Base-by-base conservation (phyloP, 2,888 invertebrate genomes). In the Mythimna pallens region DNA sequence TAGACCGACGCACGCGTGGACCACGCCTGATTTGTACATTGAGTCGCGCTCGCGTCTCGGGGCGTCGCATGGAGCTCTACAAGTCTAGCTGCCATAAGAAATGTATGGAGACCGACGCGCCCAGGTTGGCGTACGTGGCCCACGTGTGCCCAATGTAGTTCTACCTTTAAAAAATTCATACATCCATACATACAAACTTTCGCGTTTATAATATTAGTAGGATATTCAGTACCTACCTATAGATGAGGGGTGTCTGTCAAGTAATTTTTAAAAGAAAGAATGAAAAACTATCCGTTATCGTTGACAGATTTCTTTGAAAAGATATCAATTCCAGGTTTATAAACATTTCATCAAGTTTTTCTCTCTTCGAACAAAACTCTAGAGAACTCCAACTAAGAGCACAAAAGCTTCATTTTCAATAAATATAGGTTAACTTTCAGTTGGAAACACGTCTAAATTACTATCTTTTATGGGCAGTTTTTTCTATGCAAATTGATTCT, bases 401-500 rank as follows among this genome's bases (percentile, higher is more conserved):
- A 79, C 61, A 71, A 84, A 73, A 68, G 76, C 22, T 54, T 68
- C n/a, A 30, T 63, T 80, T 80, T 79, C 73, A 82, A 83, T 85
- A 80, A 86, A 88, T 81, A 65, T 65, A 43, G 65, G 59, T 74
- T 69, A 78, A 73, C 64, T 73, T 83, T 70, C 75, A 67, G 58
- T 73, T 63, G 55, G 43, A 83, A 82, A 81, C 81, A 78, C 72
- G 75, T 77, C 79, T 85, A 80, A 87, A 89, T 85, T 78, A 85
- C 77, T 76, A 59, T 82, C 84, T 76, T 78, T 85, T 89, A 88
- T 85, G 66, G 65, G 61, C 63, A 64, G 78, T 85, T 91, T 91
- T 92, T 92, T 89, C 82, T 82, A 90, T 92, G 90, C 87, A 89
- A 93, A 92, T 93, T 91, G 89, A 91, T 91, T 91, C 88, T 69